phyloP scores from a whole-genome alignment of 2,113 vertebrate genomes.

The Castor canadensis region DNA sequence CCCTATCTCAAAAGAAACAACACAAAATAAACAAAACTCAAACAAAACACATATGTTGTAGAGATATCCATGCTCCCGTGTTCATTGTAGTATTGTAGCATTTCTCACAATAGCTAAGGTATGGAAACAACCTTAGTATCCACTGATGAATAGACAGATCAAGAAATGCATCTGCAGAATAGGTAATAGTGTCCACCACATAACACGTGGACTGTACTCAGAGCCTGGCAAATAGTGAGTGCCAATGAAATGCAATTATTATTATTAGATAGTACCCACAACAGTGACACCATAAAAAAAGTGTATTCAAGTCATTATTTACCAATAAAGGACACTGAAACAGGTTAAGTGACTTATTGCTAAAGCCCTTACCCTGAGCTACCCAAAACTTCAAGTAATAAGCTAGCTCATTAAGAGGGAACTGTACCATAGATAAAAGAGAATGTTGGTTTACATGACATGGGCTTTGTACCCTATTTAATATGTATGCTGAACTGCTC shows the following conservation, averaged over 20 bases:
- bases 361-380: constrained; percentile 2
- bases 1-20: too few species aligned
- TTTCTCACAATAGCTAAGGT: not conserved
- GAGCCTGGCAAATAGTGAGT: not conserved
- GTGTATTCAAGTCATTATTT: not conserved
- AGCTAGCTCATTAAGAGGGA: constrained; percentile 35
- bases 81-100: too few species aligned
- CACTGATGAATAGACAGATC: too few species aligned
- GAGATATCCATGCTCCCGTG: not conserved
- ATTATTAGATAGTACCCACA: not conserved
- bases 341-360: constrained; percentile 9
- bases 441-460: not conserved
- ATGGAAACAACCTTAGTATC: not conserved
- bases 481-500: constrained; percentile 27
- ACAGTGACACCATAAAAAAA: not conserved
- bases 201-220: not conserved
- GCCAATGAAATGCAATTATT: not conserved
- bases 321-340: not conserved
- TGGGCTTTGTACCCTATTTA: constrained; percentile 37
- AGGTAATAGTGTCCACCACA: too few species aligned
- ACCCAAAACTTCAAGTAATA: not conserved
- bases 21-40: not conserved
- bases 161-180: too few species aligned
- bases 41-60: not conserved
- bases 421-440: constrained; percentile 4